phyloP scores from a whole-genome alignment of 2,113 vertebrate species.

The Paraplagusia blochii region DNA sequence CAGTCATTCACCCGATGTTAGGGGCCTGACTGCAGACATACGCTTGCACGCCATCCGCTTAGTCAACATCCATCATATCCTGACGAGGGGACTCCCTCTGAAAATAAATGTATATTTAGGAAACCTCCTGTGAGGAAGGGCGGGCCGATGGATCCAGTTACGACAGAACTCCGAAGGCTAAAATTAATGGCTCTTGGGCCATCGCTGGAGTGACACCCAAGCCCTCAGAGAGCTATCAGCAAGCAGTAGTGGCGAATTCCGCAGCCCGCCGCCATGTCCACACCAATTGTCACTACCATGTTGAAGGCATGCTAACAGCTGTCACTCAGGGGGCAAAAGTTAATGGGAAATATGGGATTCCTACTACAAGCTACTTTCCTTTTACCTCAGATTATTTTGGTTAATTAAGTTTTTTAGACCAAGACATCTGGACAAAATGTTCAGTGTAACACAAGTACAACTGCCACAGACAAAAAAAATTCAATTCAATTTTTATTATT shows the following conservation, averaged over 20 bases:
- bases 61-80: slow-evolving; percentile 74
- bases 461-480: background rate
- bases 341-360: slow-evolving; percentile 46
- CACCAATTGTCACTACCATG: slow-evolving; percentile 65
- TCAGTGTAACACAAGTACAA: no score
- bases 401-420: no score
- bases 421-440: no score
- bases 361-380: slow-evolving; percentile 43
- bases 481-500: no score
- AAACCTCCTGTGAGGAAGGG: slow-evolving; percentile 45
- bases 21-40: slow-evolving; percentile 49
- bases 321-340: slow-evolving; percentile 60
- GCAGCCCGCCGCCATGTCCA: slow-evolving; percentile 62
- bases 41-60: slow-evolving; percentile 67
- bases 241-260: slow-evolving; percentile 66
- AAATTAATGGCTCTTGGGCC: slow-evolving; percentile 79
- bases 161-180: slow-evolving; percentile 71
- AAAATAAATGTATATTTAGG: slow-evolving; percentile 78
- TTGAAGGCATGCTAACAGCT: slow-evolving; percentile 63
- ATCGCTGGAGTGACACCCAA: slow-evolving; percentile 72
- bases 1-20: slow-evolving; percentile 40
- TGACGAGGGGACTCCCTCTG: slow-evolving; percentile 70
- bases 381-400: slow-evolving; percentile 23
- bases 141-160: slow-evolving; percentile 68
- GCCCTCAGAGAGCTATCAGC: slow-evolving; percentile 67